Evolutionary conservation across 53 echinoderm and acorn worm species (phyloP).

Genomic region (Luidia sarsii): DNA sequence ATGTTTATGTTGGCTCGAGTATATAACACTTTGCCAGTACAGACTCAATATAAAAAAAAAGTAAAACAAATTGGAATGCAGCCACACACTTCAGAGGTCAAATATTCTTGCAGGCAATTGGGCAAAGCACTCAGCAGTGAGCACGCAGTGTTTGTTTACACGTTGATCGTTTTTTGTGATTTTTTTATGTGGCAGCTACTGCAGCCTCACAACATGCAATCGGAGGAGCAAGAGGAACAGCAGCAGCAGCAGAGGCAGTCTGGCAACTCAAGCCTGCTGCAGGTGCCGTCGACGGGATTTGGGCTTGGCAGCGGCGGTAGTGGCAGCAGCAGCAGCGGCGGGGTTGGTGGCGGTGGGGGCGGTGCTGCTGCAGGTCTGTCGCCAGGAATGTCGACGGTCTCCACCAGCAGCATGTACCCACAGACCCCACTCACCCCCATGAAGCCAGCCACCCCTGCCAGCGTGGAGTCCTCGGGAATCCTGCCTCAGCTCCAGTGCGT

Average conservation of each 20-base stretch:
- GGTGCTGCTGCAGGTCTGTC: not conserved
- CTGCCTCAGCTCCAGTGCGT: constrained; percentile 97
- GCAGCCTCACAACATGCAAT: constrained; percentile 22
- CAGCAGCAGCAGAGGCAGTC: constrained; percentile 6
- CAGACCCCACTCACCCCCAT: constrained; percentile 83
- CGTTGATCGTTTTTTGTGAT: no score
- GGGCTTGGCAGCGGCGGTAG: not conserved
- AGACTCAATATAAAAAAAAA: no score
- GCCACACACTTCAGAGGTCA: no score
- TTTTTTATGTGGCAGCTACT: not conserved
- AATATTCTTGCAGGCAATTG: no score
- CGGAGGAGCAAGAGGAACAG: constrained; percentile 23
- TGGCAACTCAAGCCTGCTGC: constrained; percentile 14
- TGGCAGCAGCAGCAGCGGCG: not conserved
- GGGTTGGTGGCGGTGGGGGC: not conserved
- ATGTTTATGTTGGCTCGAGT: no score
- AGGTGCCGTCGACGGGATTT: constrained; percentile 17
- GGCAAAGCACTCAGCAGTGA: no score
- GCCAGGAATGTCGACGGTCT: not conserved
- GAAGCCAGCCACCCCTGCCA: constrained; percentile 90
- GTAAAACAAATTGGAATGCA: no score
- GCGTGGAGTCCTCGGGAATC: constrained; percentile 87
- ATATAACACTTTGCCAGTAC: no score
- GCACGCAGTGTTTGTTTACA: no score
- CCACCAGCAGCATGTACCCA: constrained; percentile 59